Base-by-base conservation (phyloP, 2,888 invertebrate genomes). In the Scaptomyza cyrtandrae region DNA sequence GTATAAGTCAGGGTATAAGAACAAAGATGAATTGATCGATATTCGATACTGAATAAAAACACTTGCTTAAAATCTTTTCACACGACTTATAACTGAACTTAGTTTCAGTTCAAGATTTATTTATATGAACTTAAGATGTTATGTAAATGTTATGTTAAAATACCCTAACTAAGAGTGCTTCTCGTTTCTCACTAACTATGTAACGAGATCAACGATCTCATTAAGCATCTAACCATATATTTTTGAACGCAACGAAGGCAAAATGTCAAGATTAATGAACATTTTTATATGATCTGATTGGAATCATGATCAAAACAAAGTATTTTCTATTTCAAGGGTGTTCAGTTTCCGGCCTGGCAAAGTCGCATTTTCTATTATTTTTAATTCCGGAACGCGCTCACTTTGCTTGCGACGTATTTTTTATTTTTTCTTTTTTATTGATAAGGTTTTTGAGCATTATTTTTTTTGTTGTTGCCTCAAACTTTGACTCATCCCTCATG, bases 401-500 rank as follows among this genome's bases (percentile, higher is more conserved):
- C 66, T 53, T 52, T 7, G 14, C 14, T n/a, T 11, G 13, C 9
- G 9, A 6, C 31, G 31, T 31, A n/a, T n/a, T n/a, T n/a, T n/a
- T n/a, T n/a, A n/a, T n/a, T n/a, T n/a, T 6, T 31, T 9, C 2
- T 3, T 19, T 19, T 19, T 27, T 37, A 46, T 57, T 81, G 81
- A 78, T 78, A 81, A 79, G 69, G 37, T 39, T 58, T 71, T 71
- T 67, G 62, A 79, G 75, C 55, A 50, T 43, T 65, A 64, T 50
- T 31, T 19, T 19, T 19, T 19, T 19, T 19, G 19, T 19, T 19
- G 6, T 16, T 65, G 67, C 56, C 75, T 75, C 71, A 70, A 63
- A 68, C 71, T 78, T 65, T 71, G 68, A 63, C 67, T 81, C 66
- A 69, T 57, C 62, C 19, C 19, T 19, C 62, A 55, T 44, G 52